These are phyloP conservation scores for Lepus europaeus DNA, from an alignment of 2,113 vertebrate genomes.

Conservation along the genomic window DNA sequence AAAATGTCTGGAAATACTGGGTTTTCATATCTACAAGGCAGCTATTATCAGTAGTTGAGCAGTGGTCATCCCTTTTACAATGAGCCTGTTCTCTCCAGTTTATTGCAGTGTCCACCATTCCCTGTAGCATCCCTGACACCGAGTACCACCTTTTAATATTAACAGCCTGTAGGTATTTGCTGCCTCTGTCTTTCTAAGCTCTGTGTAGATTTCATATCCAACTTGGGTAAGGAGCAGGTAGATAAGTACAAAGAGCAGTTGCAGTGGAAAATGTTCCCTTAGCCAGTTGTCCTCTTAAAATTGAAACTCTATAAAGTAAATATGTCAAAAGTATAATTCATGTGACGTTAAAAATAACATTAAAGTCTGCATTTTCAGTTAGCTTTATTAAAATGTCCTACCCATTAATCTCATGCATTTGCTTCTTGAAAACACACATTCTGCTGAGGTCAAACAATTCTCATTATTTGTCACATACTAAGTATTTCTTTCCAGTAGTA, in stretches of 20 bases:
- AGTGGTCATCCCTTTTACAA: background rate
- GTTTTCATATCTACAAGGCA: background rate
- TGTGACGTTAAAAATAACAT: slow-evolving; percentile 2
- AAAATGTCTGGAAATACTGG: background rate
- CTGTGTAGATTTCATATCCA: background rate
- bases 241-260: background rate
- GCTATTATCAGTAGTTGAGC: background rate
- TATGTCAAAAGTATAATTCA: background rate
- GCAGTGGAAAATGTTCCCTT: background rate
- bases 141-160: background rate
- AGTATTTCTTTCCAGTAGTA: background rate
- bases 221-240: background rate
- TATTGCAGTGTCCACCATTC: background rate
- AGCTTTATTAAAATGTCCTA: slow-evolving; percentile 1
- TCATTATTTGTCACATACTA: background rate
- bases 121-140: background rate
- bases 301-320: background rate
- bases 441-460: background rate
- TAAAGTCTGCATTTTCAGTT: background rate
- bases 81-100: background rate
- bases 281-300: slow-evolving; percentile 1
- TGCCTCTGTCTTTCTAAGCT: background rate
- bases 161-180: background rate
- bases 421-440: slow-evolving; percentile 40
- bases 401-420: background rate